Evolutionary conservation across 2,113 vertebrate genomes (phyloP).

Genomic region (Cyphomyrus plagiostoma): DNA sequence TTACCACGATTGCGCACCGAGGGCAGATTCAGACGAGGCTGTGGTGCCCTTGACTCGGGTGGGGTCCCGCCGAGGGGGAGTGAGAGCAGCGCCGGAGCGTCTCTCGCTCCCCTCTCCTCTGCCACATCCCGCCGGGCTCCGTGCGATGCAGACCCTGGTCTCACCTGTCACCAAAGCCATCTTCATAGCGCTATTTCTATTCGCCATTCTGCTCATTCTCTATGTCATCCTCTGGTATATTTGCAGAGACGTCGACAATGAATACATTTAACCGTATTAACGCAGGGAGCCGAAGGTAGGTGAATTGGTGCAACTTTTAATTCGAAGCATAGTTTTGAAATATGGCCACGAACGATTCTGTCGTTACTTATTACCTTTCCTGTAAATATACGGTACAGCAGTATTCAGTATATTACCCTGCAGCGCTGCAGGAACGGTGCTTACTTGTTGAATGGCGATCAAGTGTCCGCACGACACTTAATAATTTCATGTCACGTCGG

Average conservation of each 20-base stretch:
- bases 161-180: constrained; percentile 33
- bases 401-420: neutral
- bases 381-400: neutral
- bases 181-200: constrained; percentile 27
- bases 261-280: neutral
- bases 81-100: neutral
- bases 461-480: neutral
- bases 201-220: constrained; percentile 33
- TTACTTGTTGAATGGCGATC: neutral
- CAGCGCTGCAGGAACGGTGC: neutral
- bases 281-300: neutral
- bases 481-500: neutral
- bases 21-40: neutral
- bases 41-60: neutral
- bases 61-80: neutral
- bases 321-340: neutral
- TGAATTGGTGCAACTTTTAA: neutral
- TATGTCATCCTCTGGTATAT: constrained; percentile 33
- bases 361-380: neutral
- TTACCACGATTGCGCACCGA: neutral
- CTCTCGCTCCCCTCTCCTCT: neutral
- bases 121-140: neutral
- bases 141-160: constrained; percentile 25
- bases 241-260: constrained; percentile 31
- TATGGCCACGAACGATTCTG: neutral